Conservation (phyloP, 1,140 invertebrate genomes). For the Gryon sp. region DNA sequence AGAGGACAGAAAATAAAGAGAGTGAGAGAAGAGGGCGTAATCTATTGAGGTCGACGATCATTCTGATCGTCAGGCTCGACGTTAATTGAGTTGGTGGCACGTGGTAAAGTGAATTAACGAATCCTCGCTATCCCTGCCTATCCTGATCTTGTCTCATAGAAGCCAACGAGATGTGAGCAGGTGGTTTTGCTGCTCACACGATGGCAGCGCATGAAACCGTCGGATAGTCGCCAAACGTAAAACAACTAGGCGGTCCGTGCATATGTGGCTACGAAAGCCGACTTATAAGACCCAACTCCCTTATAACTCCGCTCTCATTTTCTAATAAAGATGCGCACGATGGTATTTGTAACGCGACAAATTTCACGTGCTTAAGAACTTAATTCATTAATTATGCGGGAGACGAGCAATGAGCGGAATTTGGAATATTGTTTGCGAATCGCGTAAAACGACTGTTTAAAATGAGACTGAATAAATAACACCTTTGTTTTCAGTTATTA, state of each 20-base stretch:
- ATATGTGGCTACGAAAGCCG: slow-evolving; percentile 24
- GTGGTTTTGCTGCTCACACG: slow-evolving; percentile 55
- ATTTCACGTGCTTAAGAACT: slow-evolving; percentile 38
- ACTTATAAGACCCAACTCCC: slow-evolving; percentile 31
- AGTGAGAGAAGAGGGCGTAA: slow-evolving; percentile 36
- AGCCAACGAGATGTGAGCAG: slow-evolving; percentile 61
- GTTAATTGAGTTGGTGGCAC: slow-evolving; percentile 75
- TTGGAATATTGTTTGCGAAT: neutral
- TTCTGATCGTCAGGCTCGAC: slow-evolving; percentile 73
- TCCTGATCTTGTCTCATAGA: slow-evolving; percentile 65
- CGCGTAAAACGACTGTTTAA: no score
- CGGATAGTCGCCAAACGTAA: slow-evolving; percentile 49
- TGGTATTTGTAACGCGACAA: slow-evolving; percentile 37
- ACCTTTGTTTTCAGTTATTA: no score
- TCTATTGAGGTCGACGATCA: slow-evolving; percentile 68
- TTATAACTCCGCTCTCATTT: slow-evolving; percentile 12
- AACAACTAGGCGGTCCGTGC: slow-evolving; percentile 30
- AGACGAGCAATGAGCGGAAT: slow-evolving; percentile 11
- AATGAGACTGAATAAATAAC: no score
- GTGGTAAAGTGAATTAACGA: slow-evolving; percentile 74
- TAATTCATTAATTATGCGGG: slow-evolving; percentile 35
- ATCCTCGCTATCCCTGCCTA: slow-evolving; percentile 65
- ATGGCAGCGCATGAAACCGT: slow-evolving; percentile 22
- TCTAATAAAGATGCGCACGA: slow-evolving; percentile 45
- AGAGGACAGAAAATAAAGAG: no score